These are phyloP conservation scores for Triplophysa tibetana DNA, from an alignment of 2,113 vertebrate genomes.

Conservation along the genomic window DNA sequence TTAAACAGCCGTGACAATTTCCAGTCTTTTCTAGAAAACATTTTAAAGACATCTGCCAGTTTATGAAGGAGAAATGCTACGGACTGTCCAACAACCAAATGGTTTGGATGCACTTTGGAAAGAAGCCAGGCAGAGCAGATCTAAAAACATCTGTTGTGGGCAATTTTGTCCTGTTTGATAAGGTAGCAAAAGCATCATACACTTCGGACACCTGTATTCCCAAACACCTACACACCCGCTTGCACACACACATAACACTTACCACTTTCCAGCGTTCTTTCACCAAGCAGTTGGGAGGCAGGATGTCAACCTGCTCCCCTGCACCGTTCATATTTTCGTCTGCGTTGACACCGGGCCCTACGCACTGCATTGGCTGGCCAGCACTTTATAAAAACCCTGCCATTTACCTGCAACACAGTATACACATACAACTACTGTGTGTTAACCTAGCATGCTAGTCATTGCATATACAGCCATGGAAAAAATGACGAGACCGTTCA, in stretches of 20 bases:
- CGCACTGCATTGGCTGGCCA: conserved; percentile 90
- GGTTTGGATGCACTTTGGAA: background rate
- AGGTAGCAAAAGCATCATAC: background rate
- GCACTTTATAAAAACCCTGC: conserved; percentile 88
- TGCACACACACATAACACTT: conserved; percentile 67
- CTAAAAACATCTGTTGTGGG: conserved; percentile 11
- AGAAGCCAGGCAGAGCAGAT: conserved; percentile 18
- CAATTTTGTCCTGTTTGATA: conserved; percentile 8
- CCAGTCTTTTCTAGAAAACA: background rate
- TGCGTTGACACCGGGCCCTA: conserved; percentile 91
- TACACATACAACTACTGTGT: background rate
- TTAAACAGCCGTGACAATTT: background rate
- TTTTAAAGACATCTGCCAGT: conserved; percentile 1
- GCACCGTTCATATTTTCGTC: conserved; percentile 98
- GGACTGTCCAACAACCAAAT: conserved; percentile 14
- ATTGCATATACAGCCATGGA: background rate
- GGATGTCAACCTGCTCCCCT: conserved; percentile 96
- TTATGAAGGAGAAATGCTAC: background rate
- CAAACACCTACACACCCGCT: background rate
- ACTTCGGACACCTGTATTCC: background rate
- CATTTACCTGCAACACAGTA: conserved; percentile 86
- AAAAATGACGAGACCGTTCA: too few species aligned
- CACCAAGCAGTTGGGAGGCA: conserved; percentile 96
- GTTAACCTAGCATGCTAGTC: background rate
- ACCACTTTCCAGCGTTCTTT: conserved; percentile 99